Percentiles rank a stretch among this genome's conserved stretches.
These are phyloP conservation scores for Macropus fuliginosus DNA, from an alignment of 2,797 vertebrate genomes.

Conservation along the genomic window DNA sequence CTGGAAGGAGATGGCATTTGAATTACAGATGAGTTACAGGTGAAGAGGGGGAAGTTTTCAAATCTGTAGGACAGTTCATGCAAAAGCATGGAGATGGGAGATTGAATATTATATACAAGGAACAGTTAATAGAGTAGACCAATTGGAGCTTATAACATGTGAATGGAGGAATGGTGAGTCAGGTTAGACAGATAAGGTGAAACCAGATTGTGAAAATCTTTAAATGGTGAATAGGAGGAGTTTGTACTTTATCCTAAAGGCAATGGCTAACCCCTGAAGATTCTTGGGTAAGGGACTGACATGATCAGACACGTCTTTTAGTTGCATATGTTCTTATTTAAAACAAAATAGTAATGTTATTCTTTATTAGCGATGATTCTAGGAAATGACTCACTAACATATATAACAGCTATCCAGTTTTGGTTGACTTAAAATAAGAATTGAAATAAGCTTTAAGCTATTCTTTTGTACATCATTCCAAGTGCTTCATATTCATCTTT, in stretches of 20 bases:
- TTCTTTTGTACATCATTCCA: background rate
- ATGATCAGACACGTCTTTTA: background rate
- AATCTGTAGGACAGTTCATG: background rate
- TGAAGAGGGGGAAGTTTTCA: background rate
- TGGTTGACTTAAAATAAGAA: background rate
- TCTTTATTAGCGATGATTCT: background rate
- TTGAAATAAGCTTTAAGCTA: background rate
- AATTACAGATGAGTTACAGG: background rate
- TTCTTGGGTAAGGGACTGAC: background rate
- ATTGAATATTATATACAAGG: background rate
- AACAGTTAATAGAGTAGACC: background rate
- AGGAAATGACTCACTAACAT: background rate
- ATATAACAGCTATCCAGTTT: background rate
- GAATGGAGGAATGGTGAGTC: background rate
- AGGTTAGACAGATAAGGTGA: background rate
- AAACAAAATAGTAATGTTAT: background rate
- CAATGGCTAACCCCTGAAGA: background rate
- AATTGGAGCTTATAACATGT: background rate
- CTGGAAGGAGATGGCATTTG: background rate
- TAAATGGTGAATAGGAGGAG: background rate
- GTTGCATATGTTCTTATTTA: background rate
- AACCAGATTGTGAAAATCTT: background rate
- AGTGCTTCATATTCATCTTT: background rate
- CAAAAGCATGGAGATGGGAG: background rate
- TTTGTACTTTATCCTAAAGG: background rate